Evolutionary conservation across 2,888 invertebrate genomes (phyloP), one percentile per base, ranked within the genome.

Genomic region (Charanyca ferruginea): DNA sequence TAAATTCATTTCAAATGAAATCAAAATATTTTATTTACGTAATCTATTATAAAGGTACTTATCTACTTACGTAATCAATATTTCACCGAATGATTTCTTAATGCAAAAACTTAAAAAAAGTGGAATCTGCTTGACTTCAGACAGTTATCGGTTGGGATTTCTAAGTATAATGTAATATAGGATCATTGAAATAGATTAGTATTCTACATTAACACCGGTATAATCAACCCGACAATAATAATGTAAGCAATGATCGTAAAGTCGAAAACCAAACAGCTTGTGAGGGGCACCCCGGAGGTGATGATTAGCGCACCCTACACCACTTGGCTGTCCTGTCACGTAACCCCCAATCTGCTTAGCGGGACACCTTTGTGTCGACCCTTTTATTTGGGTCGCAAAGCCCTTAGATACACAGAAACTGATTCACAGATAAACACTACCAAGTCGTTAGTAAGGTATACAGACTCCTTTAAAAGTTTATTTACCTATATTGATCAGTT

Each of bases 311-410:
- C 73, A 66, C 75, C 78, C 83, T 74, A 61, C 64, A 48, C 76
- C 83, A 85, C 87, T 94, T 90, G 87, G 84, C 79, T 86, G 77
- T 87, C 93, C 66, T 61, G 91, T 93, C 94, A 94, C 94, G 94
- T 92, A 87, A 71, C 77, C 81, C 71, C 84, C 93, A 93, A 94
- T 93, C 94, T 94, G 93, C 93, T 94, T 93, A 94, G 91, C 84
- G 88, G 89, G 91, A 91, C 93, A 93, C 93, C 92, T 93, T 88
- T 88, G 86, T 83, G 84, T 83, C 84, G 87, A 89, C 90, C 91
- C 92, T 90, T 92, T 91, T 91, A 91, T 92, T 90, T 89, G 90
- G 89, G 87, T 86, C 89, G 83, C 88, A 87, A 89, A 90, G 86
- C 86, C 88, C 88, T 90, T 88, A 84, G 87, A 88, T 88, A 92